Evolutionary conservation across 2,888 invertebrate species (phyloP).

Genomic region (Schizotus pectinicornis): DNA sequence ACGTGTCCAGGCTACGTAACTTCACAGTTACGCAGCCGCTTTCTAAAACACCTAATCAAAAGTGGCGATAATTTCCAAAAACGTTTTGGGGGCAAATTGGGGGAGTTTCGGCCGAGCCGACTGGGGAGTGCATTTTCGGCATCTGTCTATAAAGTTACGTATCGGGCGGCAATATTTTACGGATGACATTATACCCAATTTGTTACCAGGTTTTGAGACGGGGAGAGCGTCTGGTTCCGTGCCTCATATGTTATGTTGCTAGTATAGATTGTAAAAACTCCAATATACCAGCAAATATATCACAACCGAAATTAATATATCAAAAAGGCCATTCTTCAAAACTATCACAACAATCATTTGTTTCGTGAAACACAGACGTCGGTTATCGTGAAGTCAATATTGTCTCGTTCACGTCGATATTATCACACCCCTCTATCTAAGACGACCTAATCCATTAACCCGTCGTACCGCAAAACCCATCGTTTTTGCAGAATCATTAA

Average conservation of each 20-base stretch:
- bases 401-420: neutral
- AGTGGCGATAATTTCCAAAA: too few species aligned
- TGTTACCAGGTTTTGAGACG: slow-evolving; percentile 41
- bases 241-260: slow-evolving; percentile 39
- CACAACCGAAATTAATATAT: slow-evolving; percentile 40
- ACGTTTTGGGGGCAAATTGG: too few species aligned
- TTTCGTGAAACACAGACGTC: slow-evolving; percentile 21
- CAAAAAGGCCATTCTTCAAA: slow-evolving; percentile 27
- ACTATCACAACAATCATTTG: slow-evolving; percentile 31
- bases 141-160: slow-evolving; percentile 40
- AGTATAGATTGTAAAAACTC: slow-evolving; percentile 38
- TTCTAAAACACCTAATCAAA: neutral
- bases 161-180: slow-evolving; percentile 45
- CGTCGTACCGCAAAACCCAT: too few species aligned
- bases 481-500: too few species aligned
- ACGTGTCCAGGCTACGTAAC: neutral
- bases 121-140: slow-evolving; percentile 32
- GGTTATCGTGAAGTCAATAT: slow-evolving; percentile 11
- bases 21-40: neutral
- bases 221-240: slow-evolving; percentile 35
- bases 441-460: too few species aligned
- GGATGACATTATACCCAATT: slow-evolving; percentile 47
- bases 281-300: slow-evolving; percentile 42
- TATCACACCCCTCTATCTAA: too few species aligned
- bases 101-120: too few species aligned